Evolutionary conservation across 2,113 vertebrate species (phyloP), one percentile per base, ranked within the genome.

Genomic region (Falco punctatus): DNA sequence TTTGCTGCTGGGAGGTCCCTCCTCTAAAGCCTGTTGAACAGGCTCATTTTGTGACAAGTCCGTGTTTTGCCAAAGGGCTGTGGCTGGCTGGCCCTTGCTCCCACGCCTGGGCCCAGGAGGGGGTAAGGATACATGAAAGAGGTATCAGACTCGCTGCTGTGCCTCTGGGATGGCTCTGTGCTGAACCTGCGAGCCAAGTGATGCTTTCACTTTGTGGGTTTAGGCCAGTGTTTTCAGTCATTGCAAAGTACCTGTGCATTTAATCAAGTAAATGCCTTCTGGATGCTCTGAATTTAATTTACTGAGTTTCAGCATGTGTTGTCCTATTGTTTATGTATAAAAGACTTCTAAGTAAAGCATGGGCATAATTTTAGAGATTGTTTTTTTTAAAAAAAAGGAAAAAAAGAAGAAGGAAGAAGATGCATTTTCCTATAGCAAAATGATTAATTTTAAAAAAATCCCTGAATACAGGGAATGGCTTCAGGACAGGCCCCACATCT

Each of bases 191-290:
- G 48, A 2, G 20, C 42, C 17, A 54, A 44, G 13, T 3, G 20
- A 5, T 86, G 73, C 66, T 69, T 69, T 69, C 72, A 61, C 73
- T 22, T 72, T 75, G 22, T 9, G 42, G 33, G 15, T 69, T 59
- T 28, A 4, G 81, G 55, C 51, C n/a, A 32, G 20, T 28, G 40
- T 40, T 77, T 77, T 58, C 67, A 42, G 71, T 89, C 58, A 54
- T 52, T 70, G 87, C 89, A 61, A 64, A 92, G 33, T 24, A 79
- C 70, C 64, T 64, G 65, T 40, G 74, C 30, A 10, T 91, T 91
- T 91, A 90, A 87, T 91, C 59, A 74, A 81, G 69, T 64, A 91
- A 94, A 86, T 91, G 72, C 27, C 71, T 94, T 88, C 32, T 32
- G 70, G 48, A 59, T 42, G 61, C 48, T 55, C 77, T 85, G 77